These are phyloP conservation scores for Sorex maritimensis DNA, from an alignment of 2,797 vertebrate genomes.

Conservation along the genomic window DNA sequence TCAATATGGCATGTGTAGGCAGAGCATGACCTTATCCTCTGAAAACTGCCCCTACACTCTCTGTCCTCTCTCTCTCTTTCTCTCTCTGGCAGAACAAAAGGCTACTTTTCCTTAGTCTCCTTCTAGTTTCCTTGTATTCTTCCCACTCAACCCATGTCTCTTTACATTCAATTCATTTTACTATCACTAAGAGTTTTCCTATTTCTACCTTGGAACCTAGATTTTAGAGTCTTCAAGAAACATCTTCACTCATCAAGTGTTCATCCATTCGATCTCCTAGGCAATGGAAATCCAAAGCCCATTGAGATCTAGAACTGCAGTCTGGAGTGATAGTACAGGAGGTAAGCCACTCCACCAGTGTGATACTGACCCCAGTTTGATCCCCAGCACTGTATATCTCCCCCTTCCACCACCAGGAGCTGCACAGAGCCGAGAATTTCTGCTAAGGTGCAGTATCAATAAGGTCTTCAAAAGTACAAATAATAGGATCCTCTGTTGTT, in stretches of 20 bases:
- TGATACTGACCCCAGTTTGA: no score
- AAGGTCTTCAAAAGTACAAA: background rate
- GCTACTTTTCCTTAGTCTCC: conserved; percentile 4
- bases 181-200: background rate
- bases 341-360: no score
- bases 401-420: no score
- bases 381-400: no score
- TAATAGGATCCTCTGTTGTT: background rate
- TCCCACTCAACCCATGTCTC: background rate
- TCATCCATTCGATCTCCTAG: background rate
- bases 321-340: no score
- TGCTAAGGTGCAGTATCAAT: background rate
- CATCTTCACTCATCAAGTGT: background rate
- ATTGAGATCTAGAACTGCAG: background rate
- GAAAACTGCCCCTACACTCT: conserved; percentile 26
- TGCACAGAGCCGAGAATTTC: background rate
- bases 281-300: background rate
- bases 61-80: background rate
- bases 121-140: conserved; percentile 20
- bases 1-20: conserved; percentile 17
- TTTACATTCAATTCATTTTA: background rate
- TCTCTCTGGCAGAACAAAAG: background rate
- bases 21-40: conserved; percentile 14
- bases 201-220: background rate
- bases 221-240: background rate